Base-by-base conservation (phyloP, 2,888 invertebrate genomes). In the Macrophya annulata region DNA sequence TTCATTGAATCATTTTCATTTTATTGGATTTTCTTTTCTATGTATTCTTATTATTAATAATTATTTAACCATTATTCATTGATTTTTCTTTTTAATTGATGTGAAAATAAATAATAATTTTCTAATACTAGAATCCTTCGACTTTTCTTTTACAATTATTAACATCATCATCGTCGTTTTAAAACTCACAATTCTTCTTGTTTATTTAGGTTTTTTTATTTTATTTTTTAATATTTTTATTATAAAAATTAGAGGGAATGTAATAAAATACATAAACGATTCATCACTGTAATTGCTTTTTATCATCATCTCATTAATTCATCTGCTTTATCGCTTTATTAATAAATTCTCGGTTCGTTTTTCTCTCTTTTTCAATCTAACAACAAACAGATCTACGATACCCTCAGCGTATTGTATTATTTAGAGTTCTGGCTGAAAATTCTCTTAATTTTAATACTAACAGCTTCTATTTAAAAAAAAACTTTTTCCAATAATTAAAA, bases 41-140 rank as follows among this genome's bases (percentile, higher is more conserved):
- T 82, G 84, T 85, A 59, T 84, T 51, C 74, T 83, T 87, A 84
- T 86, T 82, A 86, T 74, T 51, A 51, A 51, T 55, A 55, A 88
- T 89, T 87, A 89, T 31, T 31, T 31, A 88, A 76, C 86, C 86
- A 85, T 86, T 84, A 87, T 85, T 88, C 87, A 87, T 89, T n/a
- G 2, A 55, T 55, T 6, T 86, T 31, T 31, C 31, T 86, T 87
- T 82, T 86, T 85, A 89, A 90, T 31, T 31, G 3, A 88, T 90
- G 89, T 89, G 88, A 91, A 91, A 90, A 92, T 91, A 91, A 89
- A 74, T 79, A 86, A 86, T 90, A 90, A 88, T 85, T 89, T 76
- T 48, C 3, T 76, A 25, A 45, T 88, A 89, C 87, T 90, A 89
- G 88, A 92, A 88, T 88, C 88, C 88, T 89, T 91, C 89, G 90